These are phyloP conservation scores for Centrocercus urophasianus DNA, from an alignment of 2,113 vertebrate genomes.

Conservation along the genomic window DNA sequence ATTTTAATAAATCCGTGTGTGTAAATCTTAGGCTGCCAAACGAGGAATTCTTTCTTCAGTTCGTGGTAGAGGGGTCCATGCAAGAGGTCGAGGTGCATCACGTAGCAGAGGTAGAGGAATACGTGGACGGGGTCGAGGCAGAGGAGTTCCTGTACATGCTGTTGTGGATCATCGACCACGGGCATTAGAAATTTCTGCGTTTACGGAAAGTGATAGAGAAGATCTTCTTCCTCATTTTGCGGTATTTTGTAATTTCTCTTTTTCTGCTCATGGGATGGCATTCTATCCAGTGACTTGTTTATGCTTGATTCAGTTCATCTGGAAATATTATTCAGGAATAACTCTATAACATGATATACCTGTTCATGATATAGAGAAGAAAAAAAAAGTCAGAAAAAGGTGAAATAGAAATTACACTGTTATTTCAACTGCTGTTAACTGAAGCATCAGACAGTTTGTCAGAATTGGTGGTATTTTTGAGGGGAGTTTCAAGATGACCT, in stretches of 20 bases:
- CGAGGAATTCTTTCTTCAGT: slow-evolving; percentile 90
- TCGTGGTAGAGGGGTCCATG: slow-evolving; percentile 85
- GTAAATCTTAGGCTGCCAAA: slow-evolving; percentile 88
- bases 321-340: not conserved
- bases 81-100: slow-evolving; percentile 84
- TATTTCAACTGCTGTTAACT: not conserved
- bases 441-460: not conserved
- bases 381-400: not conserved
- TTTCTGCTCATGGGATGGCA: not conserved
- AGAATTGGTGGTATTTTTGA: not conserved
- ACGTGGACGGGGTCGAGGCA: slow-evolving; percentile 86
- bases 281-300: not conserved
- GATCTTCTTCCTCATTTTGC: slow-evolving; percentile 96
- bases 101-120: slow-evolving; percentile 84
- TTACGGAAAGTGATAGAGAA: slow-evolving; percentile 87
- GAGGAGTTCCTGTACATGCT: slow-evolving; percentile 84
- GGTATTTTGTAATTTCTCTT: slow-evolving; percentile 80
- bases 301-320: not conserved
- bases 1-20: not conserved
- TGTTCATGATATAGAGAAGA: not conserved
- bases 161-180: slow-evolving; percentile 94
- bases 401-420: not conserved
- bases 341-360: not conserved
- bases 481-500: not conserved
- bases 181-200: slow-evolving; percentile 90